Evolutionary conservation across 2,888 invertebrate genomes (phyloP).

Genomic region (Clitarchus hookeri): DNA sequence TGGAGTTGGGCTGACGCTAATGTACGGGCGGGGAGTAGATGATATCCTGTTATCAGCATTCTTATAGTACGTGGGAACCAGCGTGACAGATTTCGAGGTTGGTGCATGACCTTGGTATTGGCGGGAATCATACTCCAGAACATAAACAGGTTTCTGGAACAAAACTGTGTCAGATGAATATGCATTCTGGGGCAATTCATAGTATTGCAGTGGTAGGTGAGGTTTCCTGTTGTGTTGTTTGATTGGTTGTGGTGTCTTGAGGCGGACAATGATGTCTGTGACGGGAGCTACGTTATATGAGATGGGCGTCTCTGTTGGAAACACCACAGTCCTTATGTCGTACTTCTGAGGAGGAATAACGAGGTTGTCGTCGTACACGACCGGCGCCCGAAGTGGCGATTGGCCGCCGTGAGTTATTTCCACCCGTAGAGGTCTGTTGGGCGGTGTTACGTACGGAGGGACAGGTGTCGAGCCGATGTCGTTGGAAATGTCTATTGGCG

Average conservation of each 20-base stretch:
- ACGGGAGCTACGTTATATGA: slow-evolving; percentile 30
- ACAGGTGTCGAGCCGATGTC: slow-evolving; percentile 55
- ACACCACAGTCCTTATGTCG: slow-evolving; percentile 19
- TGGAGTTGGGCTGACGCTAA: background rate
- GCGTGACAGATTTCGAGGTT: background rate
- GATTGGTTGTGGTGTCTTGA: slow-evolving; percentile 46
- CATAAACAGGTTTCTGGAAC: background rate
- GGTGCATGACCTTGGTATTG: background rate
- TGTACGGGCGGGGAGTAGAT: background rate
- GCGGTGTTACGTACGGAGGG: slow-evolving; percentile 49
- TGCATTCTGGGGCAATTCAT: slow-evolving; percentile 26
- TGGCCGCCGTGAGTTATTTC: background rate
- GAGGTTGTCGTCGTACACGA: slow-evolving; percentile 3
- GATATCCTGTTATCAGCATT: background rate
- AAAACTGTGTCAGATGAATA: background rate
- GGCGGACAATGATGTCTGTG: slow-evolving; percentile 29
- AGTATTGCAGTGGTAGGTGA: slow-evolving; percentile 27
- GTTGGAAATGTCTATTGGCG: slow-evolving; percentile 51
- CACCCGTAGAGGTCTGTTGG: slow-evolving; percentile 49
- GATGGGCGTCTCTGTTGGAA: slow-evolving; percentile 17
- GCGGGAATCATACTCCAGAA: slow-evolving; percentile 16
- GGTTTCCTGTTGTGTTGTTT: slow-evolving; percentile 48
- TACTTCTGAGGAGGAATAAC: background rate
- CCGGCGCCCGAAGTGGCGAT: background rate
- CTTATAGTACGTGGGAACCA: slow-evolving; percentile 6